These are phyloP conservation scores for Ctenoplectra terminalis DNA, from an alignment of 1,140 invertebrate species.

Conservation along the genomic window DNA sequence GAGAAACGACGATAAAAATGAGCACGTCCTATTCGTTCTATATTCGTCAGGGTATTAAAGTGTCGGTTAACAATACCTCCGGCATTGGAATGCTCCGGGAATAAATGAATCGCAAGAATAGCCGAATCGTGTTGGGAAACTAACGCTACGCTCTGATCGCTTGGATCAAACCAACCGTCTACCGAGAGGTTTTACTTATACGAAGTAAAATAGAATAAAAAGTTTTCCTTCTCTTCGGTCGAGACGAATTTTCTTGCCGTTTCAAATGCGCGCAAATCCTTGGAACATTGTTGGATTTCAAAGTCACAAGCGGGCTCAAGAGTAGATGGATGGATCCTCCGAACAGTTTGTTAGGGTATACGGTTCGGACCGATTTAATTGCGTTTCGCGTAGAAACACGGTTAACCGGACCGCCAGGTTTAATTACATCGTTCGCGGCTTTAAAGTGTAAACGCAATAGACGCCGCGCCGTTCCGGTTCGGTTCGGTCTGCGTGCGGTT, in stretches of 20 bases:
- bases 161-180: no score
- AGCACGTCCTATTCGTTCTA: constrained; percentile 53
- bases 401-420: constrained; percentile 52
- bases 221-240: no score
- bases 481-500: not conserved
- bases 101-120: constrained; percentile 37
- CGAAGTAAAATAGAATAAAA: no score
- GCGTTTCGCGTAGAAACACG: constrained; percentile 52
- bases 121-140: not conserved
- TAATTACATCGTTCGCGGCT: constrained; percentile 59
- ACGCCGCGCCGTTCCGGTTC: constrained; percentile 4
- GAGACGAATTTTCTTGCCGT: no score
- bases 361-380: constrained; percentile 57
- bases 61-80: no score
- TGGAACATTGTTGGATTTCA: not conserved
- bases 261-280: no score
- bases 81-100: constrained; percentile 6
- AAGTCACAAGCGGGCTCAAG: not conserved
- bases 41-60: constrained; percentile 61
- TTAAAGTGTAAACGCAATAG: constrained; percentile 62
- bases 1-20: constrained; percentile 37
- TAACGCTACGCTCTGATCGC: not conserved
- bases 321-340: not conserved
- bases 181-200: no score
- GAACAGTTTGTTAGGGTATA: constrained; percentile 47